Evolutionary conservation across 2,888 invertebrate species (phyloP).

Genomic region (Chrysomela aeneicollis): DNA sequence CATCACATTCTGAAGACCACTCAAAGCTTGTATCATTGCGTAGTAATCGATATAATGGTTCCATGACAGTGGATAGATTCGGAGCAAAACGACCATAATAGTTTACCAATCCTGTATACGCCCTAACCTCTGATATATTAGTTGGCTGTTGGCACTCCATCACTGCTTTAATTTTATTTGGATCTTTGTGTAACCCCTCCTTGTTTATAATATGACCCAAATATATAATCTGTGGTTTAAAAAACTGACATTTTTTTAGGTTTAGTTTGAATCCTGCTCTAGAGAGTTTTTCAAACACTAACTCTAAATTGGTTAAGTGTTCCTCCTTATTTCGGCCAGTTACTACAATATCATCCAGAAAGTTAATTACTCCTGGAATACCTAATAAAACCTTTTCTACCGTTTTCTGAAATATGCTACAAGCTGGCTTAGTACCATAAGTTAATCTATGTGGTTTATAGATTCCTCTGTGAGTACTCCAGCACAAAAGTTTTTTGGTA

Average conservation of each 20-base stretch:
- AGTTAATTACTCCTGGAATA: constrained; percentile 16
- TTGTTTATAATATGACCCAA: constrained; percentile 26
- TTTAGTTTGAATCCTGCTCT: constrained; percentile 20
- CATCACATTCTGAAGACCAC: constrained; percentile 25
- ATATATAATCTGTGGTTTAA: constrained; percentile 20
- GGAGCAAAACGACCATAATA: constrained; percentile 23
- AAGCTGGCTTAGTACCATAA: constrained; percentile 27
- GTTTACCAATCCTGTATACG: constrained; percentile 23
- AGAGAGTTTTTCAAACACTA: constrained; percentile 17
- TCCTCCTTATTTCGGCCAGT: constrained; percentile 18
- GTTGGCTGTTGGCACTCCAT: constrained; percentile 7
- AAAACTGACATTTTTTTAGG: constrained; percentile 24
- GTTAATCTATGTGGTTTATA: constrained; percentile 23
- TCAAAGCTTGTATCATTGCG: constrained; percentile 15
- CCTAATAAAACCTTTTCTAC: constrained; percentile 23
- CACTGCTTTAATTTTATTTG: constrained; percentile 16
- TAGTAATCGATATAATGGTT: constrained; percentile 18
- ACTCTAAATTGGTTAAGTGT: constrained; percentile 22
- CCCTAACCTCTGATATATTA: constrained; percentile 18
- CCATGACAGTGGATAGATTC: constrained; percentile 15
- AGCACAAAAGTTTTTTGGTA: constrained; percentile 21
- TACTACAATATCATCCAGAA: constrained; percentile 28
- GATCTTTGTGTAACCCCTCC: constrained; percentile 20
- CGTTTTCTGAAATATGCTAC: too few relatives aligned
- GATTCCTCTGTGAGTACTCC: constrained; percentile 29